Percentiles rank a stretch among this genome's conserved stretches.
Evolutionary conservation across 1,140 invertebrate genomes (phyloP).

Genomic region (Drosophila serrata): DNA sequence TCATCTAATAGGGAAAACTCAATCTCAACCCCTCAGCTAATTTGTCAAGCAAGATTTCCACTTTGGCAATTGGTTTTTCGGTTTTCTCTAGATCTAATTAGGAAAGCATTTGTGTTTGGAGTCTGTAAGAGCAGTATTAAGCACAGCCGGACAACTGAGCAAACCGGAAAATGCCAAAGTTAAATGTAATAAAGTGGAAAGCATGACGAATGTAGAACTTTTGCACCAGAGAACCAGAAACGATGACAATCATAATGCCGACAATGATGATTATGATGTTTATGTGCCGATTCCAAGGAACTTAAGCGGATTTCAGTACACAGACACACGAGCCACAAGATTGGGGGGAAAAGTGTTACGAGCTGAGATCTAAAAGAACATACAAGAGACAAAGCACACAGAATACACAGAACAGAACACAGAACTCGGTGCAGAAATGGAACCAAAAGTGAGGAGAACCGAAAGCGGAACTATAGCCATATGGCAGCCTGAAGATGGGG

Average conservation of each 20-base stretch:
- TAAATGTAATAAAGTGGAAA: constrained; percentile 68
- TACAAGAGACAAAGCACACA: constrained; percentile 11
- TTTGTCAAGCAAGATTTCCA: constrained; percentile 68
- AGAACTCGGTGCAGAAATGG: constrained; percentile 20
- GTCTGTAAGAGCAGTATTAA: constrained; percentile 49
- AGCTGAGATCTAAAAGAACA: constrained; percentile 51
- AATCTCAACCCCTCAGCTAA: constrained; percentile 34
- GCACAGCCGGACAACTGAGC: constrained; percentile 35
- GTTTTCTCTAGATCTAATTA: constrained; percentile 64
- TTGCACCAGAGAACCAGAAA: constrained; percentile 47
- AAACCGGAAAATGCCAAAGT: constrained; percentile 50
- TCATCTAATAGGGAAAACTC: constrained; percentile 48
- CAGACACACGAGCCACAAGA: constrained; percentile 39
- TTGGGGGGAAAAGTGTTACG: constrained; percentile 73
- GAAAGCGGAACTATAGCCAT: constrained; percentile 51
- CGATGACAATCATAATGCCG: constrained; percentile 47
- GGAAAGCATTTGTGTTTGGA: constrained; percentile 53
- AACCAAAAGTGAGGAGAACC: constrained; percentile 25
- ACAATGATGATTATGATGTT: constrained; percentile 60
- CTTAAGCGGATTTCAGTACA: constrained; percentile 72
- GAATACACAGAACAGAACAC: constrained; percentile 1
- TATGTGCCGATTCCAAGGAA: constrained; percentile 77
- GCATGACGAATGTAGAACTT: constrained; percentile 69
- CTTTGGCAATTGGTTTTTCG: constrained; percentile 29
- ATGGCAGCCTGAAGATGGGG: constrained; percentile 38